Evolutionary conservation across 2,888 invertebrate genomes (phyloP), one percentile per base, ranked within the genome.

Genomic region (Eueremaeus valkanovi): DNA sequence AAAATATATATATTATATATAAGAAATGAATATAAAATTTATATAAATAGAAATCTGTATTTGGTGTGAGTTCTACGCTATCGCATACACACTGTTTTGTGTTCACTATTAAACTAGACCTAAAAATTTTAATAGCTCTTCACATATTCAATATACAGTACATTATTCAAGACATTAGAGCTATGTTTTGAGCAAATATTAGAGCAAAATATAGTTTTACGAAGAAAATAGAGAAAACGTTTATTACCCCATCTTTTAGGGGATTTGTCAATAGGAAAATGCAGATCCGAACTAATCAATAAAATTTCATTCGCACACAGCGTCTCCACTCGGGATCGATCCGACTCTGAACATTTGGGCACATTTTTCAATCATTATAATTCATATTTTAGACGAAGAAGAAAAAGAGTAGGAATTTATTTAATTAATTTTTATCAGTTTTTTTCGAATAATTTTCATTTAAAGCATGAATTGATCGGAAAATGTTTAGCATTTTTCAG

Each of bases 161-260:
- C 11, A 36, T 36, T 11, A 36, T 9, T 21, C 8, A 5, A n/a
- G 5, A n/a, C 21, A 51, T n/a, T n/a, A n/a, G 51, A 51, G 51
- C 51, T 51, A 51, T n/a, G 11, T 11, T 11, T 45, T 45, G 45
- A 16, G 45, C 40, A n/a, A 24, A 29, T 24, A 21, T 27, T 5
- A 24, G 58, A 58, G 58, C 45, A 45, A 45, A 45, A n/a, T n/a
- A n/a, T n/a, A n/a, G n/a, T n/a, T n/a, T n/a, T n/a, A n/a, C n/a
- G n/a, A n/a, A n/a, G n/a, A 45, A 45, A 45, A 45, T 45, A 16
- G 18, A 3, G 3, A 8, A 45, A 45, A 63, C 63, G 63, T 63
- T 63, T 63, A 63, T 29, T 63, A 63, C 63, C 63, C 63, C 63
- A 63, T 63, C 63, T 63, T 63, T 63, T 63, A 63, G 63, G 29